Conservation (phyloP, 2,113 vertebrate species). For the Callaeas wilsoni region DNA sequence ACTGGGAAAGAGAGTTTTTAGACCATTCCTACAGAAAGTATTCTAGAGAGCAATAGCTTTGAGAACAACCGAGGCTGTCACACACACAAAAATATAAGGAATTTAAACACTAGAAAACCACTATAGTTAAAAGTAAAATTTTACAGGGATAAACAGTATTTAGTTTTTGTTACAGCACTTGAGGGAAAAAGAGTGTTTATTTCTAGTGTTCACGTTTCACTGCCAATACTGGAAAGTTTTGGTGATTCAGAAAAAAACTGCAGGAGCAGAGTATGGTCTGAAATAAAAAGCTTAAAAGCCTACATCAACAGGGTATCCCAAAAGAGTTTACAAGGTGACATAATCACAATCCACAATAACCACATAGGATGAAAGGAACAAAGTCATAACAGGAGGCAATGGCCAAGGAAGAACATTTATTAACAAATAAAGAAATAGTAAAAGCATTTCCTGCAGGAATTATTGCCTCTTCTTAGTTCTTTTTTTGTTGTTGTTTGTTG, state of each 20-base stretch:
- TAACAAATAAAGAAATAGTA: neutral
- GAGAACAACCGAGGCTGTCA: neutral
- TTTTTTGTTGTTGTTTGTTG: accelerated
- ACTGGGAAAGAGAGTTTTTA: neutral
- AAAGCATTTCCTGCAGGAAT: neutral
- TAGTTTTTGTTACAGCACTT: neutral
- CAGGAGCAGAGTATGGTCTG: neutral
- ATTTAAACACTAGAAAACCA: neutral
- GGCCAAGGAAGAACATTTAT: neutral
- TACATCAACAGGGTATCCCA: neutral
- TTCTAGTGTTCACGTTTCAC: neutral
- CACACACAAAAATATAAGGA: neutral
- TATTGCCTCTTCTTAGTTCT: neutral
- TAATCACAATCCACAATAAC: neutral
- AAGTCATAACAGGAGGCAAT: neutral
- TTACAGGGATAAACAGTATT: neutral
- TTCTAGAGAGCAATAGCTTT: neutral
- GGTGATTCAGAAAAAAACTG: neutral
- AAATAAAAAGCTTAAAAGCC: neutral
- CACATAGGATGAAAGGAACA: neutral
- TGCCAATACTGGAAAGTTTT: neutral
- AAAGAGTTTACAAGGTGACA: neutral
- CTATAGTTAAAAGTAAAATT: neutral
- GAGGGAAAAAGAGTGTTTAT: neutral
- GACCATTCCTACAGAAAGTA: neutral